Base-by-base conservation (phyloP, 2,113 vertebrate genomes). In the Antennarius striatus region DNA sequence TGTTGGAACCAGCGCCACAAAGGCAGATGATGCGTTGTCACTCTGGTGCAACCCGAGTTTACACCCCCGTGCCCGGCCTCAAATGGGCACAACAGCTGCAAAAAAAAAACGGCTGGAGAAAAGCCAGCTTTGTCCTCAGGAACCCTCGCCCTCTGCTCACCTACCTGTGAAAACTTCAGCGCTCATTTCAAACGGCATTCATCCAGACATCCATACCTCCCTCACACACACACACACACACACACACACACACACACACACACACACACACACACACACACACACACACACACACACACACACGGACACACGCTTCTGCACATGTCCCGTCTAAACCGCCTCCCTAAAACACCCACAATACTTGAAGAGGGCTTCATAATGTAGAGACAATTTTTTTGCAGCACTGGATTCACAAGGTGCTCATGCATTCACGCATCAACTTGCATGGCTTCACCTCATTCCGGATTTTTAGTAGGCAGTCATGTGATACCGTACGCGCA, bases 11-110 rank as follows among this genome's bases (percentile, higher is more conserved):
- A 84, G 74, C 71, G 56, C 89, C 89, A 93, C 91, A 91, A 91
- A 93, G 88, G 90, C 62, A 83, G 82, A 91, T 75, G 79, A 85
- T 81, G 88, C 87, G 91, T 86, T 91, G 82, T 92, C 90, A 85
- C 81, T 56, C 74, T 52, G 84, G 81, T 82, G 87, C 55, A 89
- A 92, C 83, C 71, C 75, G 72, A 91, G 90, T 84, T 93, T 88
- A 86, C 86, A 87, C 89, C 79, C 91, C 85, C 84, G 70, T 87
- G 81, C 56, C 79, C 80, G 30, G 88, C 91, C 88, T 90, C 90
- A 90, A 91, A 87, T 80, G 83, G 90, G 85, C 91, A 84, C 89
- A 85, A 82, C 88, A 83, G 88, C 32, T 36, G 32, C 32, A 83
- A 77, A 84, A 75, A 77, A 54, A 82, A 88, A 90, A 86, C 16